Percentiles rank a stretch among this genome's conserved stretches.
These are phyloP conservation scores for Creontiades dilutus DNA, from an alignment of 2,888 invertebrate species.

Conservation along the genomic window DNA sequence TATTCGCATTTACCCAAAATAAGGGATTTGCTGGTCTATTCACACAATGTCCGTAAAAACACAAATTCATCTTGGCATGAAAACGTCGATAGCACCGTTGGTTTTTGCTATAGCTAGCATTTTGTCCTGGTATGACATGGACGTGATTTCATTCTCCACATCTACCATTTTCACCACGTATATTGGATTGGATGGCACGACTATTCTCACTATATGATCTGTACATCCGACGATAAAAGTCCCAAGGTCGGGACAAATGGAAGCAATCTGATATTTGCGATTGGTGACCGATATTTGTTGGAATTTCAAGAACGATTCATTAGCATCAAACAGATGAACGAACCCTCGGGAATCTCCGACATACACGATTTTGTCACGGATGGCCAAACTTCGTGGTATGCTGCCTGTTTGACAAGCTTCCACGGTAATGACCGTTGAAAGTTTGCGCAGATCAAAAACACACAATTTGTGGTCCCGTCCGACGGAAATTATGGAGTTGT, in stretches of 20 bases:
- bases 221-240: slow-evolving; percentile 60
- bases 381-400: slow-evolving; percentile 16
- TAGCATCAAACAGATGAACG: slow-evolving; percentile 53
- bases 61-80: slow-evolving; percentile 10
- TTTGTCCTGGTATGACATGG: slow-evolving; percentile 64
- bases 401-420: not conserved
- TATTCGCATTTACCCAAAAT: no score
- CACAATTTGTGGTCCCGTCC: slow-evolving; percentile 40
- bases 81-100: slow-evolving; percentile 60
- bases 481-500: slow-evolving; percentile 47
- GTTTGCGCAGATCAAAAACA: slow-evolving; percentile 24
- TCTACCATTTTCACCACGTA: slow-evolving; percentile 28
- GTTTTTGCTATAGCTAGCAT: slow-evolving; percentile 56
- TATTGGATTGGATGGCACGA: slow-evolving; percentile 43
- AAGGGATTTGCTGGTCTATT: no score
- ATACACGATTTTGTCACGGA: slow-evolving; percentile 37
- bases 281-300: slow-evolving; percentile 43
- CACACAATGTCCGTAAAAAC: not conserved
- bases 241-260: slow-evolving; percentile 54
- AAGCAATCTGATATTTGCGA: slow-evolving; percentile 43
- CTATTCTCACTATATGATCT: slow-evolving; percentile 26
- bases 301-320: slow-evolving; percentile 38
- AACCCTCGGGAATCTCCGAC: slow-evolving; percentile 64
- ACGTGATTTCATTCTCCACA: slow-evolving; percentile 50
- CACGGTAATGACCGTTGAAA: not conserved